Evolutionary conservation across 2,797 vertebrate genomes (phyloP).

Genomic region (Neostethus bicornis): DNA sequence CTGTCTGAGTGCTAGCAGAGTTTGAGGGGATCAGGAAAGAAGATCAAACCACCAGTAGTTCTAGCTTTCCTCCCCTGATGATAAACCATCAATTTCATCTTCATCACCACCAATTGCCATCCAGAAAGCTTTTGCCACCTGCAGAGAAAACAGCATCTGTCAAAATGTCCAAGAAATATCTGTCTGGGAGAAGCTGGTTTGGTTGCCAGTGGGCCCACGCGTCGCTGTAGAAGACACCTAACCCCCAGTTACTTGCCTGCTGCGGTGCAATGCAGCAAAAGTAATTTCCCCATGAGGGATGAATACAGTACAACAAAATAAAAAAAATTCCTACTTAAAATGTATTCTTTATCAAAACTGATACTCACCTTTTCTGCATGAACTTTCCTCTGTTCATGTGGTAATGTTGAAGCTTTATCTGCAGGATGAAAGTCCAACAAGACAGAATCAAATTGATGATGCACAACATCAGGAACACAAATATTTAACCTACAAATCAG

Average conservation of each 20-base stretch:
- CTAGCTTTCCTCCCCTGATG: slow-evolving; percentile 94
- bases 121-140: slow-evolving; percentile 99
- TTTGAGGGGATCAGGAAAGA: slow-evolving; percentile 32
- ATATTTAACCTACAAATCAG: slow-evolving; percentile 2
- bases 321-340: slow-evolving; percentile 4
- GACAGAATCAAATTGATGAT: slow-evolving; percentile 4
- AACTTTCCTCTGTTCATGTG: slow-evolving; percentile 95
- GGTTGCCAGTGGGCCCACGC: too few species aligned
- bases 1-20: slow-evolving; percentile 46
- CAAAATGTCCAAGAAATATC: too few species aligned
- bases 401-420: slow-evolving; percentile 96
- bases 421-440: slow-evolving; percentile 29
- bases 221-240: too few species aligned
- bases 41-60: slow-evolving; percentile 21
- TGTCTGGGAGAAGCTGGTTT: too few species aligned
- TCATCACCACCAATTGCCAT: slow-evolving; percentile 97
- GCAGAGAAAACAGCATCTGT: slow-evolving; percentile 28
- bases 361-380: slow-evolving; percentile 94
- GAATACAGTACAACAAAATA: too few species aligned
- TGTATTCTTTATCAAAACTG: background rate
- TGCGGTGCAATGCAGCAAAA: too few species aligned
- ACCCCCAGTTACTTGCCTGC: too few species aligned
- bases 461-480: background rate
- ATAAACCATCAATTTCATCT: slow-evolving; percentile 95
- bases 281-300: too few species aligned